Evolutionary conservation across 2,797 vertebrate species (phyloP).

Genomic region (Harpagifer antarcticus): DNA sequence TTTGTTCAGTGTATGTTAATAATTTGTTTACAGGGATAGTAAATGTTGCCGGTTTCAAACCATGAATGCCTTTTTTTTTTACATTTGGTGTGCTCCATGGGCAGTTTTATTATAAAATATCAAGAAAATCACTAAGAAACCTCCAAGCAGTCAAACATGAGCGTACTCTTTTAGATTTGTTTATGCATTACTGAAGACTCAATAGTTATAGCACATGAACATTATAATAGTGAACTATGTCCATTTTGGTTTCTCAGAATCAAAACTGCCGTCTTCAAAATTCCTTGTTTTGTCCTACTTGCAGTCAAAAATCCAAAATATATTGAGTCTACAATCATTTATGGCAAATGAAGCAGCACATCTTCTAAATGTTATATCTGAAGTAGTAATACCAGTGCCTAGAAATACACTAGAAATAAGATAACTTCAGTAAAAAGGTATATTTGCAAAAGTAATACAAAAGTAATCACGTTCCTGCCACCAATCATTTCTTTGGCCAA

Average conservation of each 20-base stretch:
- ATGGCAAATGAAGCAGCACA: not conserved
- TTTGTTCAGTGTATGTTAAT: too few relatives aligned
- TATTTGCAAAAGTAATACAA: too few relatives aligned
- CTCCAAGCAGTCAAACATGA: conserved; percentile 6
- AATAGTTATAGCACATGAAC: too few relatives aligned
- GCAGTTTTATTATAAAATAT: not conserved
- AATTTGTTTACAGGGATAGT: too few relatives aligned
- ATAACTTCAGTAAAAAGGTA: too few relatives aligned
- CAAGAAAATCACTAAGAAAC: conserved; percentile 3
- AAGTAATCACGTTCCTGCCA: rapidly evolving
- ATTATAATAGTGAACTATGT: too few relatives aligned
- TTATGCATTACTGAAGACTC: conserved; percentile 16
- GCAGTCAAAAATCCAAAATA: not conserved
- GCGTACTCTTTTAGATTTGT: conserved; percentile 6
- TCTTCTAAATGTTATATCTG: too few relatives aligned
- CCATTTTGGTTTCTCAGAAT: not conserved
- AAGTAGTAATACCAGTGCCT: too few relatives aligned
- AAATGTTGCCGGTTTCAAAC: not conserved
- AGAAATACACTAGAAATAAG: too few relatives aligned
- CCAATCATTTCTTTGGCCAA: not conserved
- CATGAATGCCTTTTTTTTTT: not conserved
- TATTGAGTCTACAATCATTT: not conserved
- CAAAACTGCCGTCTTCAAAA: too few relatives aligned
- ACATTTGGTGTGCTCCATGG: not conserved
- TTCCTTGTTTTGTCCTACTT: not conserved